Percentiles rank a stretch among this genome's conserved stretches.
phyloP scores from a whole-genome alignment of 92 coral and sea anemone genomes.

The Scolanthus callimorphus region DNA sequence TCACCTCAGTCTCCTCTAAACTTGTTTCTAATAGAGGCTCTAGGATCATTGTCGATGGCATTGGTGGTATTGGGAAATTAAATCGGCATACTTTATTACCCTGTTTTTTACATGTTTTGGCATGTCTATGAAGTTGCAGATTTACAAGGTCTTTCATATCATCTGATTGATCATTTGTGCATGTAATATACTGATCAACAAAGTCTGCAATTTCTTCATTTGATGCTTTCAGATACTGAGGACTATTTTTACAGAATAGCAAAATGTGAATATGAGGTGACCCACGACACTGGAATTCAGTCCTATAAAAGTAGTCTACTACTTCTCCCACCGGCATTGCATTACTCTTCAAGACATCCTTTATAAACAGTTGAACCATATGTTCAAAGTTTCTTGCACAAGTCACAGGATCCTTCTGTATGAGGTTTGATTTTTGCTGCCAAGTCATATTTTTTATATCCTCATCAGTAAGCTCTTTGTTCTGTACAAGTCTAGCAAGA shows the following conservation, averaged over 20 bases:
- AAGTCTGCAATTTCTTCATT: conserved; percentile 36
- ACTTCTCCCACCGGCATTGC: conserved; percentile 55
- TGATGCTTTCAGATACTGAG: conserved; percentile 25
- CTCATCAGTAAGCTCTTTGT: conserved; percentile 44
- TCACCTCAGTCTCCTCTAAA: too few species aligned
- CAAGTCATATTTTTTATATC: conserved; percentile 46
- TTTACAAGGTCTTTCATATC: conserved; percentile 44
- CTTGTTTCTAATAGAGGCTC: too few species aligned
- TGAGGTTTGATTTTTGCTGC: conserved; percentile 58
- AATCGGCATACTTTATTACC: conserved; percentile 45
- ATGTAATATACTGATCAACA: conserved; percentile 50
- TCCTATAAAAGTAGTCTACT: conserved; percentile 51
- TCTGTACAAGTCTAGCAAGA: too few species aligned
- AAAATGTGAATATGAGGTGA: conserved; percentile 43
- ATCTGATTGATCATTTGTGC: conserved; percentile 28
- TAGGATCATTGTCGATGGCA: too few species aligned
- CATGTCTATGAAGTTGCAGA: conserved; percentile 18
- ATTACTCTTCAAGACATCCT: conserved; percentile 44
- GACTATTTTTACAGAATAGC: conserved; percentile 45
- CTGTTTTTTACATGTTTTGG: conserved; percentile 48
- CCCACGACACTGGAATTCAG: conserved; percentile 65
- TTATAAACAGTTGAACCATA: conserved; percentile 50
- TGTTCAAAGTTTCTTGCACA: conserved; percentile 69
- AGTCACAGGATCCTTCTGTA: conserved; percentile 66
- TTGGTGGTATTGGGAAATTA: too few species aligned